Evolutionary conservation across 2,888 invertebrate genomes (phyloP).

Genomic region (Seira musarum): DNA sequence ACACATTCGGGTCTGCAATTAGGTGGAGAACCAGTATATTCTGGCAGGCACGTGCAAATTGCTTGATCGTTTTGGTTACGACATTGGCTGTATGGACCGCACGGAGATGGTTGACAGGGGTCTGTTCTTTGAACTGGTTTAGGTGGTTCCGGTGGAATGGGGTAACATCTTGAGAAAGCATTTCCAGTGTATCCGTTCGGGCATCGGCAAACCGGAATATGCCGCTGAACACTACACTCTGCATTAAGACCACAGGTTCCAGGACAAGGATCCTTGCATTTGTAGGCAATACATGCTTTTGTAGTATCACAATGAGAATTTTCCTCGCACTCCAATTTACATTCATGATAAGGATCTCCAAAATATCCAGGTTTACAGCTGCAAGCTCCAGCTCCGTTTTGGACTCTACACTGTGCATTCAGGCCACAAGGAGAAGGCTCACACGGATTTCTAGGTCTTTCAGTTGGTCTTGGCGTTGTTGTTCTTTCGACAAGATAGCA

Average conservation of each 20-base stretch:
- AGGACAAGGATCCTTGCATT: slow-evolving; percentile 71
- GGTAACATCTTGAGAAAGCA: slow-evolving; percentile 57
- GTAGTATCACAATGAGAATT: too few species aligned
- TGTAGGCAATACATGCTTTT: too few species aligned
- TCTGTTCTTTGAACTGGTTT: too few species aligned
- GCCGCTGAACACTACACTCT: slow-evolving; percentile 70
- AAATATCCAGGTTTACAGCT: slow-evolving; percentile 83
- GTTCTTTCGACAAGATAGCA: slow-evolving; percentile 12
- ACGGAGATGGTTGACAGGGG: slow-evolving; percentile 75
- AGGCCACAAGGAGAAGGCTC: slow-evolving; percentile 66
- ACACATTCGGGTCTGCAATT: slow-evolving; percentile 77
- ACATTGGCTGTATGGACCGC: slow-evolving; percentile 80
- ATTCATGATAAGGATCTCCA: too few species aligned
- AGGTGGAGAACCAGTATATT: slow-evolving; percentile 75
- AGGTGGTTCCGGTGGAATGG: slow-evolving; percentile 30
- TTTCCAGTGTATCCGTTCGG: slow-evolving; percentile 70
- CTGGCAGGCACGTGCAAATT: slow-evolving; percentile 78
- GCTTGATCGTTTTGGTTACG: slow-evolving; percentile 78
- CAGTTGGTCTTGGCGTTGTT: slow-evolving; percentile 10
- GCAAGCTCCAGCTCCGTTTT: slow-evolving; percentile 73
- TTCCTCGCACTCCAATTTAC: too few species aligned
- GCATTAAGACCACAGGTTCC: slow-evolving; percentile 70
- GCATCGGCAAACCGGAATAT: too few species aligned
- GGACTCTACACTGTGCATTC: slow-evolving; percentile 76
- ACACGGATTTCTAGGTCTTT: slow-evolving; percentile 42